Evolutionary conservation across 2,113 vertebrate species (phyloP), one percentile per base, ranked within the genome.

Genomic region (Psammodynastes pulverulentus): DNA sequence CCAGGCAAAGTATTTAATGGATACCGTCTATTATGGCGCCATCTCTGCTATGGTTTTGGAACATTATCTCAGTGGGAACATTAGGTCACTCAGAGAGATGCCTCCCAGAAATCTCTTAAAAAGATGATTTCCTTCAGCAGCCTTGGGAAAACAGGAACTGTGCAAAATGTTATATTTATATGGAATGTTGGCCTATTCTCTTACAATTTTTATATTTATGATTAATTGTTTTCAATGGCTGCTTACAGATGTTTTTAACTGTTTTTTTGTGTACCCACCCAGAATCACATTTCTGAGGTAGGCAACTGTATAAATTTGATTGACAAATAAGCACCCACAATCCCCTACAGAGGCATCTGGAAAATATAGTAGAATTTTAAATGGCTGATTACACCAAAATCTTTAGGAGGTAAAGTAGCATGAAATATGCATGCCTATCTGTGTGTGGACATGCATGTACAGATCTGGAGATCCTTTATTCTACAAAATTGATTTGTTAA

Each of bases 401-500:
- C 7, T 79, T 79, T 19, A 79, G 15, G 15, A 79, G 34, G 17
- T 79, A 17, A 43, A 79, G 19, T 79, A 43, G 34, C n/a, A 34
- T 72, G 67, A 72, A 72, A 17, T 39, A 34, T 39, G n/a, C 2
- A 1, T 72, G 15, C 34, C 7, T 3, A 3, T 79, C 34, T 79
- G 17, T 79, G 7, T 21, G 6, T 21, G 7, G 17, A 43, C 17
- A 79, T 79, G 72, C 72, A 39, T 39, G 72, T 21, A 19, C 34
- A 79, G 7, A 34, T 43, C 86, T 86, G 93, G 91, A 95, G 93
- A 96, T 92, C 93, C 95, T 94, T 94, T 95, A 93, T 92, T 97
- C 94, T 95, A 95, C 93, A 96, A 43, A 93, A 54, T 56, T 88
- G 29, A 87, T 21, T 19, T 46, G 19, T 39, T 84, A 51, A 51